These are phyloP conservation scores for Psilopsiagon aymara DNA, from an alignment of 2,113 vertebrate species.

Conservation along the genomic window DNA sequence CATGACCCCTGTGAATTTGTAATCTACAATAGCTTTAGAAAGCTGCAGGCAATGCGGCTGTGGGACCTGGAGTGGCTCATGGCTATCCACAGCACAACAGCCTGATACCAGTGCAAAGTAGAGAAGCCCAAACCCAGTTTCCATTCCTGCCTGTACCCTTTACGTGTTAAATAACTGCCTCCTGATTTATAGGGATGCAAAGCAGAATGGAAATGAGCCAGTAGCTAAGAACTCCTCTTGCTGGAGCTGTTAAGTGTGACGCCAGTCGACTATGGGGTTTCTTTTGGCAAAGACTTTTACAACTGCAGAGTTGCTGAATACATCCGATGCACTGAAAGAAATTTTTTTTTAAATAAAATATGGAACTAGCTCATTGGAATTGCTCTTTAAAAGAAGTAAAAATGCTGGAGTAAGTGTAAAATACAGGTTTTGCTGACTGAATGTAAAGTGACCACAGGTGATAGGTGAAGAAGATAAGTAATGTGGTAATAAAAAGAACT, in stretches of 20 bases:
- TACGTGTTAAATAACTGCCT: neutral
- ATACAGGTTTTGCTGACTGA: neutral
- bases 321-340: neutral
- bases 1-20: neutral
- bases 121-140: neutral
- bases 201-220: neutral
- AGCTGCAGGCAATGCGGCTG: neutral
- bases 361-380: neutral
- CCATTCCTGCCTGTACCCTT: neutral
- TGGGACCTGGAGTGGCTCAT: neutral
- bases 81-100: neutral
- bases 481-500: neutral
- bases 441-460: neutral
- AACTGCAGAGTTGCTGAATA: neutral
- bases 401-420: neutral
- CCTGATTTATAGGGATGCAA: neutral
- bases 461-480: neutral
- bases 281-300: slow-evolving; percentile 8
- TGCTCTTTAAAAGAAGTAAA: neutral
- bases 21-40: neutral
- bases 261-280: fast-evolving
- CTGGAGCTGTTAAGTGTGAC: neutral
- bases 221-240: neutral
- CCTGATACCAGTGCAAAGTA: neutral
- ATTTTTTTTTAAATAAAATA: neutral